Evolutionary conservation across 1,140 invertebrate genomes (phyloP).

Genomic region (Cotesia glomerata): DNA sequence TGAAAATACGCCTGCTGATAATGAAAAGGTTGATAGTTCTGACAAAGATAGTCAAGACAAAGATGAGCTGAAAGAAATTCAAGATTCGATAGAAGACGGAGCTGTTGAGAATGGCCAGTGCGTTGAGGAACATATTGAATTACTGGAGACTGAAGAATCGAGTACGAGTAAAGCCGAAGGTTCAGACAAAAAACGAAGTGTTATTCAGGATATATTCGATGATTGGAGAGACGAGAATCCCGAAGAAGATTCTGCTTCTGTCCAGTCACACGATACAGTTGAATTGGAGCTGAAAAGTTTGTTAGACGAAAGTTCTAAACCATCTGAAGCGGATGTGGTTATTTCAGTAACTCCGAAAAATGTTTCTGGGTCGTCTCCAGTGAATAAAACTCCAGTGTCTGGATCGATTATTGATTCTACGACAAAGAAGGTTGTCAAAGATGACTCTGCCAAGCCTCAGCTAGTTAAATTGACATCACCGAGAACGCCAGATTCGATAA

Average conservation of each 20-base stretch:
- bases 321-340: not conserved
- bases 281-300: constrained; percentile 57
- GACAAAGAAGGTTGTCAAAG: no score
- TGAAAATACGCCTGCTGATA: constrained; percentile 34
- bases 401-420: not conserved
- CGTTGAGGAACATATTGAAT: not conserved
- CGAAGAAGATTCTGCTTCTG: constrained; percentile 24
- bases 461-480: no score
- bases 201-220: constrained; percentile 60
- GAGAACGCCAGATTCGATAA: no score
- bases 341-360: constrained; percentile 16
- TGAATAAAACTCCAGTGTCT: not conserved
- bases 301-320: constrained; percentile 47
- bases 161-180: not conserved
- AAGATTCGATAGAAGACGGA: not conserved
- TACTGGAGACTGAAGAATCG: constrained; percentile 1
- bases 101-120: no score
- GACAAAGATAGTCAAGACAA: not conserved
- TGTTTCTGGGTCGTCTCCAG: constrained; percentile 2
- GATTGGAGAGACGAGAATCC: constrained; percentile 58
- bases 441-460: no score
- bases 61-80: not conserved
- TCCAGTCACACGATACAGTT: constrained; percentile 49
- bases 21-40: no score
- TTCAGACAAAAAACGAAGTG: constrained; percentile 48